Percentiles rank a stretch among this genome's conserved stretches.
These are phyloP conservation scores for Epinotia ramella DNA, from an alignment of 2,888 invertebrate species.

Conservation along the genomic window DNA sequence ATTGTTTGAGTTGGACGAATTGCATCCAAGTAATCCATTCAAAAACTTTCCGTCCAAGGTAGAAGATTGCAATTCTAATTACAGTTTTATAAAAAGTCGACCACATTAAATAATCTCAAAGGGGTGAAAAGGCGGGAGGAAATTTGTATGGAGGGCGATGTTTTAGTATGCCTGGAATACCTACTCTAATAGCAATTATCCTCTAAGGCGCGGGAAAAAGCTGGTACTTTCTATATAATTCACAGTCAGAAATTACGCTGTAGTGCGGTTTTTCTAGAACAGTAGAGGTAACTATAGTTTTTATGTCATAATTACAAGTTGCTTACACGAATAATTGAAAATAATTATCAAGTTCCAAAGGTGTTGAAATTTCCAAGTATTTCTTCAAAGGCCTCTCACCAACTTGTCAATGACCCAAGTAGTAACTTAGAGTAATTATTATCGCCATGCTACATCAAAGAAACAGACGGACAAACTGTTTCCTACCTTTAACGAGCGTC, in stretches of 20 bases:
- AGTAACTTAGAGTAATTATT: conserved; percentile 31
- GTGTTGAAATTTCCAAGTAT: conserved; percentile 25
- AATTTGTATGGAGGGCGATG: too few species aligned
- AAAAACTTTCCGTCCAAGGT: too few species aligned
- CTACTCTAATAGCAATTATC: too few species aligned
- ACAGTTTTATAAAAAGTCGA: too few species aligned
- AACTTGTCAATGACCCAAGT: conserved; percentile 24
- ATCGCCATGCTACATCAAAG: conserved; percentile 32
- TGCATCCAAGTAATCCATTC: too few species aligned
- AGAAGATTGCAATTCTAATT: too few species aligned
- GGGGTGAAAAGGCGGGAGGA: too few species aligned
- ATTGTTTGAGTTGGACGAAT: too few species aligned
- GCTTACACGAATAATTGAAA: conserved; percentile 11
- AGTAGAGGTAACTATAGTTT: not conserved
- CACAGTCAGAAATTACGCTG: not conserved
- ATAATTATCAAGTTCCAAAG: not conserved
- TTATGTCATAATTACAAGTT: not conserved
- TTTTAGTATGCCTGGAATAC: too few species aligned
- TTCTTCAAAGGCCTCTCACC: conserved; percentile 34
- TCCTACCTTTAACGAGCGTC: conserved; percentile 34
- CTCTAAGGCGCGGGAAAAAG: too few species aligned
- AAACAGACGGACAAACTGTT: conserved; percentile 31
- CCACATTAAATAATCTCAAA: too few species aligned
- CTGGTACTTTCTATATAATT: not conserved
- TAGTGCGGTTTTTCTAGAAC: not conserved